These are phyloP conservation scores for Pollenia amentaria DNA, from an alignment of 2,888 invertebrate species.

Conservation along the genomic window DNA sequence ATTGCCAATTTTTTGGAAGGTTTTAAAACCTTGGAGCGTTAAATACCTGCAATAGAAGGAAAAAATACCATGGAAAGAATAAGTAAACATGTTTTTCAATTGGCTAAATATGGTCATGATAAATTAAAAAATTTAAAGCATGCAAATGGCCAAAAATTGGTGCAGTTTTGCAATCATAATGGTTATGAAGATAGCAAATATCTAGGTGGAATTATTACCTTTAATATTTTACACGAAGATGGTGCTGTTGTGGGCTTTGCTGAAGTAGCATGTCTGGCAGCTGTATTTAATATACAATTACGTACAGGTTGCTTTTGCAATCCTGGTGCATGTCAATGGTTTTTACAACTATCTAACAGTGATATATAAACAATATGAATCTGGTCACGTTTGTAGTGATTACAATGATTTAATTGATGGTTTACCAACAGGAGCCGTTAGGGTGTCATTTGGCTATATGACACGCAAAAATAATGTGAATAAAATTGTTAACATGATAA, in stretches of 20 bases:
- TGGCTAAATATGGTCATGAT: constrained; percentile 90
- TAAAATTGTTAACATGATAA: constrained; percentile 90
- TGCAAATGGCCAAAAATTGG: constrained; percentile 89
- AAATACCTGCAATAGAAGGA: constrained; percentile 85
- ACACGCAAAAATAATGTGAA: constrained; percentile 91
- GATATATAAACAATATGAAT: constrained; percentile 91
- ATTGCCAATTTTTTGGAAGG: constrained; percentile 93
- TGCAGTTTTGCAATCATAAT: constrained; percentile 90
- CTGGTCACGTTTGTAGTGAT: constrained; percentile 97
- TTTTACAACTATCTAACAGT: constrained; percentile 88
- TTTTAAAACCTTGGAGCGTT: constrained; percentile 89
- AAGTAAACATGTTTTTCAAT: constrained; percentile 89
- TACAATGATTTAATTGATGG: constrained; percentile 93
- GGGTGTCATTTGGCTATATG: constrained; percentile 97
- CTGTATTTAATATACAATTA: constrained; percentile 92
- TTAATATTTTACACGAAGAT: constrained; percentile 92
- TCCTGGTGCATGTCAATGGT: constrained; percentile 95
- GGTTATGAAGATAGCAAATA: constrained; percentile 86
- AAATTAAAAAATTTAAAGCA: constrained; percentile 88
- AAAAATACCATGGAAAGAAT: constrained; percentile 87
- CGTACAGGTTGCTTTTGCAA: constrained; percentile 99
- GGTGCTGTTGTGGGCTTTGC: constrained; percentile 94
- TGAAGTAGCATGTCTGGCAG: constrained; percentile 96
- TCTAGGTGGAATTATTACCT: constrained; percentile 95
- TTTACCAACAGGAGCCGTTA: constrained; percentile 94